phyloP scores from a whole-genome alignment of 2,888 invertebrate genomes.

The Phoronis australis region DNA sequence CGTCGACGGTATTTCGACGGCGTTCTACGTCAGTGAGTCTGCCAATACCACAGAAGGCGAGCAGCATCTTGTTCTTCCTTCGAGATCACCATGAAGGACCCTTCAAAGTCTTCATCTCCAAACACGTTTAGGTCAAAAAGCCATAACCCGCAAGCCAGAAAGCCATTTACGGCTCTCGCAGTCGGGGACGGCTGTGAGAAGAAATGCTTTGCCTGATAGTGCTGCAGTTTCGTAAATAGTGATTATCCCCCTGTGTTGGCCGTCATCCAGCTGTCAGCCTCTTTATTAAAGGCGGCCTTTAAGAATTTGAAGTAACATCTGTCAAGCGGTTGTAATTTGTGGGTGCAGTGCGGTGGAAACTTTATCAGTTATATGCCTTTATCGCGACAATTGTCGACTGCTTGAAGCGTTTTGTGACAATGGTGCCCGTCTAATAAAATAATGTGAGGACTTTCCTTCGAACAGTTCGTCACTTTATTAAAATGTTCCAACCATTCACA shows the following conservation, averaged over 20 bases:
- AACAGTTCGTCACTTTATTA: conserved; percentile 24
- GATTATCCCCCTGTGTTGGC: conserved; percentile 15
- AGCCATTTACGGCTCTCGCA: conserved; percentile 15
- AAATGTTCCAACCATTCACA: conserved; percentile 46
- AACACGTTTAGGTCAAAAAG: conserved; percentile 9
- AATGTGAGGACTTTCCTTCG: conserved; percentile 25
- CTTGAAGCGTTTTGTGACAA: conserved; percentile 27
- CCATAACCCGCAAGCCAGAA: conserved; percentile 8
- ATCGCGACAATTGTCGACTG: conserved; percentile 35
- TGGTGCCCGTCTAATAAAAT: conserved; percentile 46
- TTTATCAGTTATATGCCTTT: conserved; percentile 40
- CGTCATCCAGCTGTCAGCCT: conserved; percentile 19
- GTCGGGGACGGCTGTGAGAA: conserved; percentile 14
- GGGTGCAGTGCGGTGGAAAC: conserved; percentile 46
- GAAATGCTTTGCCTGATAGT: conserved; percentile 18
- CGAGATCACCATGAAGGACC: conserved; percentile 1
- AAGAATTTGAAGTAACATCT: conserved; percentile 21
- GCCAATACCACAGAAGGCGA: too few relatives aligned
- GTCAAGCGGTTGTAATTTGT: conserved; percentile 28
- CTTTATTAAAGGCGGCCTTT: conserved; percentile 17
- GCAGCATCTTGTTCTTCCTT: background rate
- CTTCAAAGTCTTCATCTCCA: conserved; percentile 13
- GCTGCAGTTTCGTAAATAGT: conserved; percentile 13
- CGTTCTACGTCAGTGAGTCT: too few relatives aligned
- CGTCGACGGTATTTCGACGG: too few relatives aligned